These are phyloP conservation scores for Brachionus rubens DNA, from an alignment of 1,140 invertebrate species.

Conservation along the genomic window DNA sequence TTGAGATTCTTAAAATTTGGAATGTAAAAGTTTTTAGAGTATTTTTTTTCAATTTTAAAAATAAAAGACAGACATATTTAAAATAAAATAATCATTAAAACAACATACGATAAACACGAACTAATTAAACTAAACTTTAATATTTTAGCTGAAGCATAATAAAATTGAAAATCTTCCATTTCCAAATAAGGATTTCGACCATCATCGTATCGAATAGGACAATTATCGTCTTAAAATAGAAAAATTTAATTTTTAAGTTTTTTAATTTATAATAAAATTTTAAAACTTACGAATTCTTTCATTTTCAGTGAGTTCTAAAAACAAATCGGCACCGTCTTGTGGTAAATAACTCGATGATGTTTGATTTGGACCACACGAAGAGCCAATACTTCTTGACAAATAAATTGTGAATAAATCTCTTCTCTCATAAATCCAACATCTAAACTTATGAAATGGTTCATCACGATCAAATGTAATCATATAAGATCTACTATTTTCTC, in stretches of 20 bases:
- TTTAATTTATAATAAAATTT: neutral
- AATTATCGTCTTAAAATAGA: slow-evolving; percentile 34
- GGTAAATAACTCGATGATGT: slow-evolving; percentile 21
- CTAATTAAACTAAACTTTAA: neutral
- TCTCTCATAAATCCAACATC: slow-evolving; percentile 47
- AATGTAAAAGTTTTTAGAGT: too few relatives aligned
- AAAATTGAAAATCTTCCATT: slow-evolving; percentile 47
- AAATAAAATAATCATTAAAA: neutral
- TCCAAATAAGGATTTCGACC: slow-evolving; percentile 44
- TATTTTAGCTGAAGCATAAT: slow-evolving; percentile 28
- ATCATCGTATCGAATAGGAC: slow-evolving; percentile 47
- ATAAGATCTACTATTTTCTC: slow-evolving; percentile 35
- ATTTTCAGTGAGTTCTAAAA: slow-evolving; percentile 34
- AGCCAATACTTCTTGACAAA: slow-evolving; percentile 38
- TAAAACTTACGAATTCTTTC: slow-evolving; percentile 39
- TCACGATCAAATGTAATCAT: slow-evolving; percentile 46
- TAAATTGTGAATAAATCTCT: slow-evolving; percentile 44
- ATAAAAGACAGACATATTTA: neutral
- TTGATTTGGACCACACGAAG: slow-evolving; percentile 41
- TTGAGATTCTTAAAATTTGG: too few relatives aligned
- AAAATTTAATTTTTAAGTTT: neutral
- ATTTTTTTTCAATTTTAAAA: too few relatives aligned
- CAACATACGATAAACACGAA: neutral
- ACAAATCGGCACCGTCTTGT: slow-evolving; percentile 41
- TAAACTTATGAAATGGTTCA: slow-evolving; percentile 40